These are phyloP conservation scores for Hydraecia micacea DNA, from an alignment of 2,888 invertebrate species.

Conservation along the genomic window DNA sequence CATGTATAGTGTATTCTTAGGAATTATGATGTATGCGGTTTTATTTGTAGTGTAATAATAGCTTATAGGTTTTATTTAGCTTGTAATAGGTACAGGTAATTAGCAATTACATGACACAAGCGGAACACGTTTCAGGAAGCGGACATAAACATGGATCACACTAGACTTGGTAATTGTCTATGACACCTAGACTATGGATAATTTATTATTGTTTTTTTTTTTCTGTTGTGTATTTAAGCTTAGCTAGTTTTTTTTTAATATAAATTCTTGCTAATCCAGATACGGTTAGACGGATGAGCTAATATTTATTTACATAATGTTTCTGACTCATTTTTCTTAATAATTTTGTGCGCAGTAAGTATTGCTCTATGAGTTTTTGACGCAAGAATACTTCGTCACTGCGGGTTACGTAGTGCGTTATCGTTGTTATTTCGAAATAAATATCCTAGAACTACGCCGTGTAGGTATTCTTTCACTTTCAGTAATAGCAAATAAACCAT, in stretches of 20 bases:
- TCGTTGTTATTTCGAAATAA: constrained; percentile 8
- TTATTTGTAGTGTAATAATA: constrained; percentile 23
- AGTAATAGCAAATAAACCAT: background rate
- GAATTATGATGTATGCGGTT: constrained; percentile 30
- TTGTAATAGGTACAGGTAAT: constrained; percentile 31
- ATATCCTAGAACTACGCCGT: background rate
- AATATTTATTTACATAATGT: background rate
- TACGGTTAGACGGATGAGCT: background rate
- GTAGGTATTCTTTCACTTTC: background rate
- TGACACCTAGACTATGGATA: constrained; percentile 33
- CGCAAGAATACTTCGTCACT: constrained; percentile 17
- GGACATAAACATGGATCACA: constrained; percentile 53
- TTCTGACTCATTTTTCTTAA: constrained; percentile 16
- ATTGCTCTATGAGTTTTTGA: constrained; percentile 7
- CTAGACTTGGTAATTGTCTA: constrained; percentile 57
- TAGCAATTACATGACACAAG: constrained; percentile 60
- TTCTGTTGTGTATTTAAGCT: background rate
- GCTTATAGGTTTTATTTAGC: background rate
- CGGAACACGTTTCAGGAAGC: constrained; percentile 65
- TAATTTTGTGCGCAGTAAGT: background rate
- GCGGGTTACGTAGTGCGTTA: background rate
- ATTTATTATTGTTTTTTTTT: constrained; percentile 15
- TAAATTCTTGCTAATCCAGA: background rate
- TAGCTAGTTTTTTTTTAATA: background rate
- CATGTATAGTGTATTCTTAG: constrained; percentile 11